Evolutionary conservation across 2,113 vertebrate genomes (phyloP), one percentile per base, ranked within the genome.

Genomic region (Pseudopipra pipra): DNA sequence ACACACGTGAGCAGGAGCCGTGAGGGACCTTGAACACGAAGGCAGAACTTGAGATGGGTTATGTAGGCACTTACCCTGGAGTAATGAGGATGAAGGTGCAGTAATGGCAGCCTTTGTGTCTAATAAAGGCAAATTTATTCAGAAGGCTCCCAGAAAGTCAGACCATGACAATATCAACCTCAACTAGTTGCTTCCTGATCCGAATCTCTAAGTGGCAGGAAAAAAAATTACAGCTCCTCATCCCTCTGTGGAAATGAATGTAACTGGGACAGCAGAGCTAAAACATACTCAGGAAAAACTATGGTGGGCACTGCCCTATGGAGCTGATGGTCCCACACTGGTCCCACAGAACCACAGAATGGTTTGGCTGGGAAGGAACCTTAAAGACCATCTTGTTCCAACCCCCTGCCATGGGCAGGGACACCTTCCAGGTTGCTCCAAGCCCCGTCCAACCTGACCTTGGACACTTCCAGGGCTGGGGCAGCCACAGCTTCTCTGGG

Each of bases 41-140:
- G 65, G 24, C 33, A 80, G 85, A 58, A 52, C 75, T 16, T 7
- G 58, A 76, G 84, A 72, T 5, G 51, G 78, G 74, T 87, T 44
- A 52, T 39, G 74, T 20, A 68, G 4, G 47, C 5, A 25, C 87
- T 92, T 80, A 52, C 27, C 92, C 3, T 11, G 85, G 63, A 76
- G 49, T 83, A 87, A 89, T 33, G 94, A 96, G 92, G 83, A 55
- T 17, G 43, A 85, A 94, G 88, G 59, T 16, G 75, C 62, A 37
- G 88, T 39, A 76, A 63, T 14, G 37, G 79, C 75, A 86, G 54
- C 18, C 83, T 61, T 47, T 30, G 93, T 23, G 81, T 68, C 94
- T 93, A 88, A 92, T 90, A 73, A 94, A 95, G 87, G 95, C 87
- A 95, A 90, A 96, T 96, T 61, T 84, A 97, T 97, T 95, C 92